Evolutionary conservation across 2,113 vertebrate genomes (phyloP).

Genomic region (Hemibagrus wyckioides): DNA sequence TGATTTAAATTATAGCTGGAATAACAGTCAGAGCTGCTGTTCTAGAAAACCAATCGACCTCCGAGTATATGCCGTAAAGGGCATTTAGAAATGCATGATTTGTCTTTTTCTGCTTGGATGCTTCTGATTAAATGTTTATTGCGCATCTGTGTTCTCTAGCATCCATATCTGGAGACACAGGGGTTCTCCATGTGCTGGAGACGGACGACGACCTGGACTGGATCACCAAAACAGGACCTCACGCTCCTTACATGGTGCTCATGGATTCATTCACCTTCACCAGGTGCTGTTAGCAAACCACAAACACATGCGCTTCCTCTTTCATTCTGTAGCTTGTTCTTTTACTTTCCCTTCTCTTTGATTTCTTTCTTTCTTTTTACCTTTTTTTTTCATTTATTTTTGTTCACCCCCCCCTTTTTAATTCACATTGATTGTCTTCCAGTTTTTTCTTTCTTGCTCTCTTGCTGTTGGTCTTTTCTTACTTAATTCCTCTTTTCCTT

Average conservation of each 20-base stretch:
- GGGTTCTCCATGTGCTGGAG: constrained; percentile 89
- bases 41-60: background rate
- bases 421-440: background rate
- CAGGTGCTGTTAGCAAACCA: constrained; percentile 70
- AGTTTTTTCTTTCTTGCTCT: background rate
- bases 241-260: constrained; percentile 88
- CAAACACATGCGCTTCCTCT: background rate
- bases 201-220: constrained; percentile 81
- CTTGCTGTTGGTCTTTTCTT: background rate
- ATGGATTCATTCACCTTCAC: constrained; percentile 83
- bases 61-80: background rate
- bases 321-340: background rate
- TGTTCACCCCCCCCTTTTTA: background rate
- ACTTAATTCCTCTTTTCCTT: background rate
- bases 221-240: constrained; percentile 79
- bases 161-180: constrained; percentile 82
- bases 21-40: background rate
- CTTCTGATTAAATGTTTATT: background rate
- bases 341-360: background rate
- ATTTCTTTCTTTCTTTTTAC: background rate
- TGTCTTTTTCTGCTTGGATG: background rate
- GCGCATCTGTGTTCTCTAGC: constrained; percentile 58
- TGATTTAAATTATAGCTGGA: background rate
- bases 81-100: background rate
- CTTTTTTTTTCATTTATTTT: background rate